Evolutionary conservation across 2,113 vertebrate species (phyloP).

Genomic region (Elgaria multicarinata): DNA sequence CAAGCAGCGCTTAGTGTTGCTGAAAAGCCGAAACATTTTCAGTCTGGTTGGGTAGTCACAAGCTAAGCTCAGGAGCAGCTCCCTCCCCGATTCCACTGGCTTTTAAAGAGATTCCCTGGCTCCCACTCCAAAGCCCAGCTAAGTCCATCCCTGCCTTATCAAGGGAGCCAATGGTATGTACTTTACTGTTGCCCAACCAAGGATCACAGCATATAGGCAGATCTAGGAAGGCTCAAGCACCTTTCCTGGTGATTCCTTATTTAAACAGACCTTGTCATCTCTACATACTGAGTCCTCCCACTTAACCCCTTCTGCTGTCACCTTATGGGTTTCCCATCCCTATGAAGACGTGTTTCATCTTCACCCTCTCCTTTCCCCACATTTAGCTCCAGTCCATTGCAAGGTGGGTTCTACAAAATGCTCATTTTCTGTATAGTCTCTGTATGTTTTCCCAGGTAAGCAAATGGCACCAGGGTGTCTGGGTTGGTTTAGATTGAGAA

Average conservation of each 20-base stretch:
- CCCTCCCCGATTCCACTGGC: fast-evolving
- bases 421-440: not conserved
- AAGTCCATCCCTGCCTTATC: conserved; percentile 66
- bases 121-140: not conserved
- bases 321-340: not conserved
- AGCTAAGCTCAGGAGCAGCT: not conserved
- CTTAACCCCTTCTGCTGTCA: not conserved
- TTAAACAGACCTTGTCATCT: not conserved
- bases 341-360: not conserved
- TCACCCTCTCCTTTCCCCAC: not conserved
- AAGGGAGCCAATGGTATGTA: not conserved
- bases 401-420: not conserved
- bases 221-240: conserved; percentile 19
- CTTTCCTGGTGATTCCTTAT: not conserved
- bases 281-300: not conserved
- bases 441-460: not conserved
- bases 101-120: conserved; percentile 66
- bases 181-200: conserved; percentile 64
- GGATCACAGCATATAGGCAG: conserved; percentile 58
- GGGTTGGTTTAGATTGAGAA: not conserved
- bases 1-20: conserved; percentile 26
- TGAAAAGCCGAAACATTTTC: conserved; percentile 74
- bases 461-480: not conserved
- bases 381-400: not conserved
- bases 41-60: fast-evolving